Percentiles rank a stretch among this genome's conserved stretches.
Conservation (phyloP, 2,888 invertebrate genomes). For the Parnassius smintheus region DNA sequence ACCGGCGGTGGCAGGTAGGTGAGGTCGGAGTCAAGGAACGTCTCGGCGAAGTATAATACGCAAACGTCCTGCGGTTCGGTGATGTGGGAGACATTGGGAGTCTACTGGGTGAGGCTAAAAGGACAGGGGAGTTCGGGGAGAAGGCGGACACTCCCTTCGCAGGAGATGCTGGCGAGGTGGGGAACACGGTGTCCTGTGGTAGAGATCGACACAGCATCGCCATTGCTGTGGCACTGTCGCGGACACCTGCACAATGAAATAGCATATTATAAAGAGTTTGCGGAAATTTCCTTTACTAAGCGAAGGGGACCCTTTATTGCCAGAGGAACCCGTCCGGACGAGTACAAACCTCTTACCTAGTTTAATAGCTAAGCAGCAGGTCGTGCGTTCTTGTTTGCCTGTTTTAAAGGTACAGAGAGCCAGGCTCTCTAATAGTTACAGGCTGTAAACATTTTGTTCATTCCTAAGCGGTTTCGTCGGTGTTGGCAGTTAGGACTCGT, state of each 20-base stretch:
- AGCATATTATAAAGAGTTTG: too few species aligned
- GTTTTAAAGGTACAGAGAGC: too few species aligned
- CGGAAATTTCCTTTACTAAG: too few species aligned
- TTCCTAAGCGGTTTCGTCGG: too few species aligned
- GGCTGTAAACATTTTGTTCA: too few species aligned
- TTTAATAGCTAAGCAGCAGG: too few species aligned
- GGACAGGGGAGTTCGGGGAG: conserved; percentile 30
- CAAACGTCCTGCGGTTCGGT: conserved; percentile 15
- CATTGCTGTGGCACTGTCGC: conserved; percentile 68
- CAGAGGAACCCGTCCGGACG: too few species aligned
- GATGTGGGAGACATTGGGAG: conserved; percentile 12
- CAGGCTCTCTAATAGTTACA: too few species aligned
- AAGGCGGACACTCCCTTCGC: conserved; percentile 41
- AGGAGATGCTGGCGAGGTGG: conserved; percentile 33
- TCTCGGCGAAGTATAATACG: conserved; percentile 20
- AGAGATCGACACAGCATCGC: conserved; percentile 60
- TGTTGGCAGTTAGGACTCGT: too few species aligned
- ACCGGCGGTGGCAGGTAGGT: conserved; percentile 4
- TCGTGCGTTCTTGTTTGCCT: too few species aligned
- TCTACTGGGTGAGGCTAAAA: conserved; percentile 11
- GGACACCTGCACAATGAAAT: conserved; percentile 50
- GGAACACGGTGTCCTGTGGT: conserved; percentile 52
- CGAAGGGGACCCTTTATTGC: too few species aligned
- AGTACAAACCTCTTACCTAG: too few species aligned
- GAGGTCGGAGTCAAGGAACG: conserved; percentile 11